Evolutionary conservation across 2,113 vertebrate species (phyloP).

Genomic region (Ameiurus melas): DNA sequence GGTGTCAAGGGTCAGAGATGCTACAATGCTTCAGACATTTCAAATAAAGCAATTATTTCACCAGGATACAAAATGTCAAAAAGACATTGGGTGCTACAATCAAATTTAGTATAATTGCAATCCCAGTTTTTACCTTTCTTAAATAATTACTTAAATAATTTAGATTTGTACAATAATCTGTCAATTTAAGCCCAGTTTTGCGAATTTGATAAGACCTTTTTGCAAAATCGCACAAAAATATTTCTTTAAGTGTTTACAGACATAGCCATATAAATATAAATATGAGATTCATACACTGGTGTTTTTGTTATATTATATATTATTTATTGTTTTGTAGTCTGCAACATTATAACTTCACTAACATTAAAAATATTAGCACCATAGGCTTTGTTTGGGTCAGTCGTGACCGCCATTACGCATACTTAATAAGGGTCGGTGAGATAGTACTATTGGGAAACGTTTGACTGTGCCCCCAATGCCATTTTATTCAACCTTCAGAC

Average conservation of each 20-base stretch:
- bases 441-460: not conserved
- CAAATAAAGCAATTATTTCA: not conserved
- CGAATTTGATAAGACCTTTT: too few species aligned
- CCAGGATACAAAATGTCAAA: not conserved
- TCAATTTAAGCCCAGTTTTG: too few species aligned
- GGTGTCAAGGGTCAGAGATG: not conserved
- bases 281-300: not conserved
- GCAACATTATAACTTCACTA: not conserved
- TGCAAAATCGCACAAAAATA: too few species aligned
- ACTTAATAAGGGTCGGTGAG: not conserved
- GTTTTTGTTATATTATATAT: not conserved
- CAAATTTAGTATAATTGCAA: not conserved
- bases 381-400: not conserved
- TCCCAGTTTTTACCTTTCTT: not conserved
- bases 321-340: not conserved
- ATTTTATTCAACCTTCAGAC: slow-evolving; percentile 11
- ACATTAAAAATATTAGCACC: not conserved
- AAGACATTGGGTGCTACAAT: not conserved
- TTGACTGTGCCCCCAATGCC: not conserved
- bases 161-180: too few species aligned
- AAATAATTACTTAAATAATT: too few species aligned
- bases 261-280: not conserved
- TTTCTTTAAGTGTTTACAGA: too few species aligned
- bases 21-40: not conserved
- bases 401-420: not conserved